Evolutionary conservation across 2,888 invertebrate genomes (phyloP).

Genomic region (Ectobius pallidus): DNA sequence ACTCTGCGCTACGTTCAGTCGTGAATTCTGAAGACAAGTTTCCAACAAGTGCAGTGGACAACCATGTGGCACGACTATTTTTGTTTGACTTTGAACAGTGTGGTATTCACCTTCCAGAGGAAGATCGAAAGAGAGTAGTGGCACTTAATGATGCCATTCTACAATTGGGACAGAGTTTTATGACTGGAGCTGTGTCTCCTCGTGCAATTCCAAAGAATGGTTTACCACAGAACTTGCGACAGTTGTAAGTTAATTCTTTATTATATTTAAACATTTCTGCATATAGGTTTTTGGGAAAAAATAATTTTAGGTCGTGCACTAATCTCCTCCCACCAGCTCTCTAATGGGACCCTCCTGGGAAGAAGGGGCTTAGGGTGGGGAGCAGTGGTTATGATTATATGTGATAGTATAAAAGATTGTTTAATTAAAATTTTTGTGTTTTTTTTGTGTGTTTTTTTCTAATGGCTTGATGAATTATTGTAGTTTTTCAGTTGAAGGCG

Average conservation of each 20-base stretch:
- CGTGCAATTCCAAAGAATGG: slow-evolving; percentile 67
- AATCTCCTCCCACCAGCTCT: too few species aligned
- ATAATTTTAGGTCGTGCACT: too few species aligned
- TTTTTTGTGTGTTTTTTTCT: neutral
- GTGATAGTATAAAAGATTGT: too few species aligned
- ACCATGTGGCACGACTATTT: slow-evolving; percentile 86
- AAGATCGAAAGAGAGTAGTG: slow-evolving; percentile 76
- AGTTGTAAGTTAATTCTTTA: slow-evolving; percentile 76
- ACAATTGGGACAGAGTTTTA: slow-evolving; percentile 79
- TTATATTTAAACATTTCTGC: too few species aligned
- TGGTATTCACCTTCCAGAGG: slow-evolving; percentile 90
- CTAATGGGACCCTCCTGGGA: too few species aligned
- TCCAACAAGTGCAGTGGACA: slow-evolving; percentile 73
- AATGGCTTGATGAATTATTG: too few species aligned
- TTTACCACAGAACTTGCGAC: slow-evolving; percentile 74
- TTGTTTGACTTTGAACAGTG: slow-evolving; percentile 97
- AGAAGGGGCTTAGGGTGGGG: too few species aligned
- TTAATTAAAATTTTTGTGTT: neutral
- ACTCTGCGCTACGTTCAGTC: slow-evolving; percentile 75
- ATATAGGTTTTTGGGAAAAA: too few species aligned
- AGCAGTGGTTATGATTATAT: too few species aligned
- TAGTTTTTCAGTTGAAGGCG: slow-evolving; percentile 70
- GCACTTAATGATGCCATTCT: slow-evolving; percentile 85
- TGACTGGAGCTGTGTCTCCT: slow-evolving; percentile 74
- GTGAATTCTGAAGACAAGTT: slow-evolving; percentile 72